Evolutionary conservation across 2,797 vertebrate species (phyloP), one percentile per base, ranked within the genome.

Genomic region (Myotis findleyi): DNA sequence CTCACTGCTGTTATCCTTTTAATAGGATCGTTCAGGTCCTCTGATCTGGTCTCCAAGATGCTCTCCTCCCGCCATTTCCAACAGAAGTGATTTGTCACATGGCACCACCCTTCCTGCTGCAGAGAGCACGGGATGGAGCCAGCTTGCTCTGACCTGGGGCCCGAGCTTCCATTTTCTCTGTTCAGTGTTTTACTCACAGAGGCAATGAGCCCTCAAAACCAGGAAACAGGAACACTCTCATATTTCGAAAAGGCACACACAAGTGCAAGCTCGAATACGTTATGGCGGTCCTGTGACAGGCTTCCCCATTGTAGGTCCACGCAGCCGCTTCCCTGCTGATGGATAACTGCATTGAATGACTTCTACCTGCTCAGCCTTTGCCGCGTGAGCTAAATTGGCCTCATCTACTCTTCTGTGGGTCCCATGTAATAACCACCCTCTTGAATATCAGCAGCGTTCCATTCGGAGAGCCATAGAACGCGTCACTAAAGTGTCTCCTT

Each of bases 1-100:
- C 91, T 94, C 33, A 0, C 92, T 2, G 1, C 77, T 69, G 86
- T 95, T 80, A 95, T 91, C 69, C 96, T 92, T 80, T 88, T 94
- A 97, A 98, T 0, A 69, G 96, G 85, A 96, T 95, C 95, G 57
- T 87, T 95, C 17, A 0, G 41, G 82, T 38, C 72, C 87, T 97
- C 87, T 97, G 91, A 49, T 71, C 95, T 76, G 77, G 94, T 55
- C 92, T 97, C 59, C 83, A 16, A 9, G 87, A 51, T 25, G 93
- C 88, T 97, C 27, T 2, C 62, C 86, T 97, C 95, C 68, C 84
- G 86, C 55, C 18, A 2, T 76, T 91, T 95, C 95, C 89, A 89
- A 94, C 1, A 27, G 59, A 4, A 80, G 13, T 62, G 53, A 12
- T 36, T 75, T 94, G 89, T 95, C 97, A 94, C 91, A 3, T 0